Percentiles rank a stretch among this genome's conserved stretches.
Evolutionary conservation across 2,113 vertebrate species (phyloP).

Genomic region (Lathamus discolor): DNA sequence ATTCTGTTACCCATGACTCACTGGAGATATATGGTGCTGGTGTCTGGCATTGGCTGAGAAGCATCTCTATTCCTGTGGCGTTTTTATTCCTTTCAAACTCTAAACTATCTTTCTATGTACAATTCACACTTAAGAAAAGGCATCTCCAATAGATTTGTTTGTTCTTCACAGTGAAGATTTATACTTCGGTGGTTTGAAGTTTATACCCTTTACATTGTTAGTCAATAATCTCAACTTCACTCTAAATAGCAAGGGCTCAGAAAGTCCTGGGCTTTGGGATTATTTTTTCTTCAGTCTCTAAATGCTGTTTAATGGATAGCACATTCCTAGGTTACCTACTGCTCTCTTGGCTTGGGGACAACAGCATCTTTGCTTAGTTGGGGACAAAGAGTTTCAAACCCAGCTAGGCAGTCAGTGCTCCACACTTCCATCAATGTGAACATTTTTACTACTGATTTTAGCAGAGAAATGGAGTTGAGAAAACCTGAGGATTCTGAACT

Average conservation of each 20-base stretch:
- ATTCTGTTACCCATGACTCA: neutral
- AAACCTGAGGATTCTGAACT: neutral
- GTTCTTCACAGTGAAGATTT: constrained; percentile 44
- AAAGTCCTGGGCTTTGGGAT: neutral
- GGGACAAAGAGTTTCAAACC: neutral
- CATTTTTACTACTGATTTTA: neutral
- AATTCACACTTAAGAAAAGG: constrained; percentile 41
- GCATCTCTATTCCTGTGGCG: constrained; percentile 4
- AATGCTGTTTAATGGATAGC: neutral
- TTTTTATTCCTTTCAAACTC: constrained; percentile 56
- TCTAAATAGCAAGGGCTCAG: neutral
- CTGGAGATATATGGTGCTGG: constrained; percentile 9
- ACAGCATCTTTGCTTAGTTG: neutral
- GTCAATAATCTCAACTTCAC: constrained; percentile 35
- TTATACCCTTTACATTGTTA: neutral
- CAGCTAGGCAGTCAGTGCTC: neutral
- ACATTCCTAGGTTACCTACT: neutral
- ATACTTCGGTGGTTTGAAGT: constrained; percentile 23
- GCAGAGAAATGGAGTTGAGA: neutral
- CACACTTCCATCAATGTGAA: neutral
- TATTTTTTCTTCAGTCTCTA: neutral
- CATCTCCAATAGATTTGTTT: neutral
- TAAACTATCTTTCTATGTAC: constrained; percentile 57
- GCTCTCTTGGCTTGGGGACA: neutral
- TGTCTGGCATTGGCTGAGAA: constrained; percentile 29